phyloP scores from a whole-genome alignment of 1,140 invertebrate species.

The Ptiloglossa arizonensis region DNA sequence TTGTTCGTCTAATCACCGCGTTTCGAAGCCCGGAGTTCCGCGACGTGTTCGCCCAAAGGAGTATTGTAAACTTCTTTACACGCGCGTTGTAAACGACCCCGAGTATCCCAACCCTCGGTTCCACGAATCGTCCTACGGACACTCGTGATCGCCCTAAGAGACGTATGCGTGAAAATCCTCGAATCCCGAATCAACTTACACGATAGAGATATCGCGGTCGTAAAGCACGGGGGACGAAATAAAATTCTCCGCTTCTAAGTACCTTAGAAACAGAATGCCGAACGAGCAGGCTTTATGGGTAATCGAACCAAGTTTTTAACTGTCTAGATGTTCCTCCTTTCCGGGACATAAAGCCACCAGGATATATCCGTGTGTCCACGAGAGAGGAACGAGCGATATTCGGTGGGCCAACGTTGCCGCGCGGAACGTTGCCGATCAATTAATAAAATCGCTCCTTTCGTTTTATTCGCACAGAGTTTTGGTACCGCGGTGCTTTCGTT shows the following conservation, averaged over 20 bases:
- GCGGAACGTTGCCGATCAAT: conserved; percentile 1
- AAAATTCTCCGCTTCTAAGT: conserved; percentile 72
- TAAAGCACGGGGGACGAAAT: conserved; percentile 68
- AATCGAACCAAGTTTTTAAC: conserved; percentile 73
- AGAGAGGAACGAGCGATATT: conserved; percentile 17
- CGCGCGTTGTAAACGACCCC: neutral
- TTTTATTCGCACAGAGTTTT: neutral
- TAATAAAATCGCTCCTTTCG: conserved; percentile 23
- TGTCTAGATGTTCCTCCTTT: conserved; percentile 64
- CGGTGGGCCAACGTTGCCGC: conserved; percentile 28
- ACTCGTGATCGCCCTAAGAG: neutral
- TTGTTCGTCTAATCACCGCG: too few relatives aligned
- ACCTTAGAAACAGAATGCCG: conserved; percentile 68
- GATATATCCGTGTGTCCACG: conserved; percentile 46
- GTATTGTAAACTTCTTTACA: neutral
- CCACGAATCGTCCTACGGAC: too few relatives aligned
- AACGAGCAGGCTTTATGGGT: conserved; percentile 65
- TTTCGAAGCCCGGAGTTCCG: too few relatives aligned
- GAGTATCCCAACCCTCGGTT: too few relatives aligned
- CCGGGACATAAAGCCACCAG: conserved; percentile 64
- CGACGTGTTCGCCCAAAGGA: neutral
- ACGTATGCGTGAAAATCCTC: conserved; percentile 43
- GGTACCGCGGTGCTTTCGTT: neutral
- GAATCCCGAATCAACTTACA: conserved; percentile 29
- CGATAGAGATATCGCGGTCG: conserved; percentile 46